Evolutionary conservation across 2,113 vertebrate genomes (phyloP), one percentile per base, ranked within the genome.

Genomic region (Tinamus guttatus): DNA sequence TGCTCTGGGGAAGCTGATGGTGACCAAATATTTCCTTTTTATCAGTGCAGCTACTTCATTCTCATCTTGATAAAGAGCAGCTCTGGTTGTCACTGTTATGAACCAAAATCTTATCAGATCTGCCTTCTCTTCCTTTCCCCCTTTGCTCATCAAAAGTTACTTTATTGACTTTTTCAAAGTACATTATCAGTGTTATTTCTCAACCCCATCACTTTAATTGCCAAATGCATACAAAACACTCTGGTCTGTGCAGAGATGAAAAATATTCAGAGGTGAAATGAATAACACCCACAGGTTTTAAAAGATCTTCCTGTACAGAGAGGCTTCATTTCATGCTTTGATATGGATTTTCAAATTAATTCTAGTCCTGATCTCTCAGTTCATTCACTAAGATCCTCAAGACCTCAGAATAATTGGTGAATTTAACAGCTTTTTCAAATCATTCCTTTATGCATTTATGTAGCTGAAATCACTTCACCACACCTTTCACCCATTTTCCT

Each of bases 11-110:
- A 95, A 96, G 95, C 90, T 97, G 97, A 96, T 40, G n/a, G 94
- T 64, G 94, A 96, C 74, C 86, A 97, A 98, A 96, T 87, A 90
- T 96, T 98, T 97, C 95, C 95, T 97, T 97, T 97, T 96, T 87
- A 97, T 96, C 94, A 87, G 84, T 81, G 88, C 83, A 97, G 84
- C 45, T 88, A 89, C 89, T 95, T 97, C 79, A 82, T 90, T 95
- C 94, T 94, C 93, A 92, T 91, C 90, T 74, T 87, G 75, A 88
- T 94, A 86, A 93, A 96, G 93, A 97, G 75, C 87, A 94, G 93
- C 54, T 68, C 79, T 93, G 64, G 60, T 82, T 95, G 94, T 95
- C 94, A 85, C 43, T 78, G 78, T 75, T 87, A 76, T 93, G 86
- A 0, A 1, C 38, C 94, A 92, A 90, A 92, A 52, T 91, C 80